These are phyloP conservation scores for Drosophila kepulauana DNA, from an alignment of 1,140 invertebrate genomes.

Conservation along the genomic window DNA sequence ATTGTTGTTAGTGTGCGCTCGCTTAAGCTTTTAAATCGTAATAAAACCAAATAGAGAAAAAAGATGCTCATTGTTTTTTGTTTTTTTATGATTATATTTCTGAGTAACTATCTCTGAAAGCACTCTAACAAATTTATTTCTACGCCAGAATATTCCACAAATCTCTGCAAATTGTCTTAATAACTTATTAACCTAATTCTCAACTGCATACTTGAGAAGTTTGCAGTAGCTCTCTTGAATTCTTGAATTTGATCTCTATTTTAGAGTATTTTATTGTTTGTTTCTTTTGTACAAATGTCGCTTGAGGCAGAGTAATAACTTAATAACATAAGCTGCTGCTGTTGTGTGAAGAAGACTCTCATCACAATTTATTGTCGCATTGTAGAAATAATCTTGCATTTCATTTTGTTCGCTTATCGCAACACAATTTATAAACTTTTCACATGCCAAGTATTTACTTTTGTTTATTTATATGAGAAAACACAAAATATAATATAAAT, in stretches of 20 bases:
- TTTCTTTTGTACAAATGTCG: background rate
- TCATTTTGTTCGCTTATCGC: conserved; percentile 17
- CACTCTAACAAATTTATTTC: conserved; percentile 12
- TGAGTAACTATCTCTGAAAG: conserved; percentile 1
- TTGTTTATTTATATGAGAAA: conserved; percentile 44
- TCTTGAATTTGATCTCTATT: background rate
- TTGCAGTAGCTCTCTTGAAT: too few species aligned
- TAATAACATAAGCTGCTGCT: background rate
- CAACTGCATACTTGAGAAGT: background rate
- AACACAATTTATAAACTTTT: conserved; percentile 28
- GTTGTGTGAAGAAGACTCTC: conserved; percentile 10
- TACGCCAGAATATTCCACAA: conserved; percentile 15
- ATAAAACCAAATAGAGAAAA: conserved; percentile 62
- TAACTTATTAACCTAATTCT: conserved; percentile 27
- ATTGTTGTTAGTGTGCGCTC: conserved; percentile 37
- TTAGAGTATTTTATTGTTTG: background rate
- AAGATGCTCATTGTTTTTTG: conserved; percentile 28
- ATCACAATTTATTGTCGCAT: conserved; percentile 32
- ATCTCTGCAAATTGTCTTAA: conserved; percentile 26
- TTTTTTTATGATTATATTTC: conserved; percentile 30
- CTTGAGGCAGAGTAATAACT: background rate
- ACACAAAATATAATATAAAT: conserved; percentile 58
- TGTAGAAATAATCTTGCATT: conserved; percentile 40
- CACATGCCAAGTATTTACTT: conserved; percentile 24
- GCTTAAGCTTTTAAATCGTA: conserved; percentile 58